Evolutionary conservation across 2,113 vertebrate genomes (phyloP), one percentile per base, ranked within the genome.

Genomic region (Columbina picui): DNA sequence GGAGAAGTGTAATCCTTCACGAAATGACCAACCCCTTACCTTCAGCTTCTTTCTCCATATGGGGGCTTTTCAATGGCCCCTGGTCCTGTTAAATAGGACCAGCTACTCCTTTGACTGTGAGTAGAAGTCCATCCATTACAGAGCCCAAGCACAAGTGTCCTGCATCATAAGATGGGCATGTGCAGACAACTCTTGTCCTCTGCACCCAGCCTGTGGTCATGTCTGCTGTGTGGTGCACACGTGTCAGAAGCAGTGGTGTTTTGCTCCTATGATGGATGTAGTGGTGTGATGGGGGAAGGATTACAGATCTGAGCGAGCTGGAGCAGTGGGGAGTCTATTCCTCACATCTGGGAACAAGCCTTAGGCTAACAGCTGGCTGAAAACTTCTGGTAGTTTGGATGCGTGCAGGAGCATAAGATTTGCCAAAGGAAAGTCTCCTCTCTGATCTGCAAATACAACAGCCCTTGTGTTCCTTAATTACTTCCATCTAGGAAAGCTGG

Each of bases 381-480:
- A 89, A 81, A 20, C 16, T 63, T 75, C 17, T n/a, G 13, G 16
- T 89, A 41, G 29, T 39, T 49, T 73, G 59, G 39, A 19, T 69
- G 30, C 2, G 5, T 19, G 16, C 19, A 45, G 25, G 19, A n/a
- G 5, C 25, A 29, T 16, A 32, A 38, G 34, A 8, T 74, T 86
- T 92, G 76, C 16, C 16, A 11, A 56, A 79, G 49, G 52, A 60
- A 75, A 89, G 56, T 41, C 47, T 87, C 22, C 43, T 10, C 9
- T 65, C 59, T 87, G 22, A 41, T 3, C 32, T 47, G 34, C 38
- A 71, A 92, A 16, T 34, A 61, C 27, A 65, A 10, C n/a, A 43
- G 55, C 32, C 64, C 57, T 76, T 89, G n/a, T 25, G 59, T 80
- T 95, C 73, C 69, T 92, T 94, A 78, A 75, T 93, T 90, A 50